Evolutionary conservation across 2,797 vertebrate species (phyloP).

Genomic region (Ciconia nigra): DNA sequence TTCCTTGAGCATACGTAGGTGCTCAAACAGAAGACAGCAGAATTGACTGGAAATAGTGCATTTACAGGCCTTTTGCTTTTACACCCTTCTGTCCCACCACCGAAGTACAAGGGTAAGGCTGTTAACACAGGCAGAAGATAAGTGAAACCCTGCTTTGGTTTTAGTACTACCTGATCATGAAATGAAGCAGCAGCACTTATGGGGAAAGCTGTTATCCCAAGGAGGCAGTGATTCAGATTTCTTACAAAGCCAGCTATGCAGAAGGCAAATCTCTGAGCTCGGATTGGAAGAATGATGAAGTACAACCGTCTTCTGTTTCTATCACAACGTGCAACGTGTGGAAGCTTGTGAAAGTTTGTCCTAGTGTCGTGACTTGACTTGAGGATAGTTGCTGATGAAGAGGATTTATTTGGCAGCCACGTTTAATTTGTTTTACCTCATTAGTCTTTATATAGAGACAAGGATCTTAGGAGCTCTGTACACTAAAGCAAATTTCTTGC

Average conservation of each 20-base stretch:
- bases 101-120: background rate
- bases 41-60: fast-evolving
- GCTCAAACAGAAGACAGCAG: background rate
- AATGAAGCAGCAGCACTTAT: fast-evolving
- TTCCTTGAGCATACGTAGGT: background rate
- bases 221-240: background rate
- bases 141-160: background rate
- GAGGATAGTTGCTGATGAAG: background rate
- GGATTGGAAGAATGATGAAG: background rate
- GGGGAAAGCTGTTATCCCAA: background rate
- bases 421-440: background rate
- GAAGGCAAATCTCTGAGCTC: background rate
- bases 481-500: background rate
- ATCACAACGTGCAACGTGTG: fast-evolving
- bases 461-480: background rate
- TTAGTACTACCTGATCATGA: background rate
- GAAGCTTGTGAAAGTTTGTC: background rate
- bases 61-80: background rate
- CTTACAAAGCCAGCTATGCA: fast-evolving
- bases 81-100: fast-evolving
- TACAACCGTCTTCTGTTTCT: background rate
- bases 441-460: background rate
- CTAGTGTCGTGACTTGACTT: background rate
- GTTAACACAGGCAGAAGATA: background rate
- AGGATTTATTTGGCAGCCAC: background rate